These are phyloP conservation scores for Tautogolabrus adspersus DNA, from an alignment of 2,113 vertebrate genomes.

Conservation along the genomic window DNA sequence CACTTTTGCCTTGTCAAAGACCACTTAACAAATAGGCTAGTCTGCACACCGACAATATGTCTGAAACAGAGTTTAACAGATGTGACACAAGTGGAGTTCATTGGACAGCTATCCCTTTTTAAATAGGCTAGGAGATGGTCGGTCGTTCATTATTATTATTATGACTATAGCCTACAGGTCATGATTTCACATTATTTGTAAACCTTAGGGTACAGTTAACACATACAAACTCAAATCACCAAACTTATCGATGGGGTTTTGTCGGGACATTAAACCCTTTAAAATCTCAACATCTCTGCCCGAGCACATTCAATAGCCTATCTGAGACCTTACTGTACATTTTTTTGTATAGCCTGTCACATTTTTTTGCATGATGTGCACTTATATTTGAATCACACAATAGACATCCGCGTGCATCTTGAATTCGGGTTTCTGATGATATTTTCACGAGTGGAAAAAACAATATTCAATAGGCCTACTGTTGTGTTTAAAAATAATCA, in stretches of 20 bases:
- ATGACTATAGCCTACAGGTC: slow-evolving; percentile 8
- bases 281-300: not conserved
- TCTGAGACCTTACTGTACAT: not conserved
- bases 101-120: not conserved
- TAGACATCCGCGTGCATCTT: no score
- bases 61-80: slow-evolving; percentile 8
- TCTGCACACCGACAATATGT: not conserved
- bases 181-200: not conserved
- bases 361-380: no score
- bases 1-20: slow-evolving; percentile 39
- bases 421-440: no score
- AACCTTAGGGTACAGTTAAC: not conserved
- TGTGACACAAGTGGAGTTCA: slow-evolving; percentile 17
- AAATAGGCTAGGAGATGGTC: slow-evolving; percentile 2
- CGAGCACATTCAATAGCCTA: not conserved
- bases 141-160: not conserved
- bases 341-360: no score
- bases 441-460: no score
- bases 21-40: slow-evolving; percentile 2
- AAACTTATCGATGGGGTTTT: not conserved
- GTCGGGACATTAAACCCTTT: not conserved
- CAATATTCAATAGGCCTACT: no score
- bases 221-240: not conserved
- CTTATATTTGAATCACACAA: no score
- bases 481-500: no score